A percentile compares a stretch with the other conserved stretches of the same genome.
phyloP scores from a whole-genome alignment of 2,113 vertebrate species.

The Leptosomus discolor region DNA sequence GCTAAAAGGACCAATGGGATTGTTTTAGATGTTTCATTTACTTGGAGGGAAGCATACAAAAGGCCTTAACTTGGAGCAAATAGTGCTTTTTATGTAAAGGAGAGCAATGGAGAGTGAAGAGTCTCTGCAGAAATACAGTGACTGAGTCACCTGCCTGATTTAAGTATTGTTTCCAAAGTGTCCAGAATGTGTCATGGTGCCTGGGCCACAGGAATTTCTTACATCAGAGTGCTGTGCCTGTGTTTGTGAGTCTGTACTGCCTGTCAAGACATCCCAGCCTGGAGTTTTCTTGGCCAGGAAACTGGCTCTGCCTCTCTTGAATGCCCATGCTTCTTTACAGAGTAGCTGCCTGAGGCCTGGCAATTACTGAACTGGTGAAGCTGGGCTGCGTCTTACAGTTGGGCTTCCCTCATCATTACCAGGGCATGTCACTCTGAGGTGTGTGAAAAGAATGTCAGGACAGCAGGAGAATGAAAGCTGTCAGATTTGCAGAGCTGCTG shows the following conservation, averaged over 20 bases:
- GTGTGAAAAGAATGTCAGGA: not conserved
- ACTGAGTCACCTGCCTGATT: not conserved
- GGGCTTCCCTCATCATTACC: not conserved
- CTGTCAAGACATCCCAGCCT: not conserved
- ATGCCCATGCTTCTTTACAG: not conserved
- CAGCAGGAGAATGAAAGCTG: not conserved
- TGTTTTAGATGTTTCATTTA: not conserved
- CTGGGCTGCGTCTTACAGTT: not conserved
- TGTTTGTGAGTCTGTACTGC: not conserved
- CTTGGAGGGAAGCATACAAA: not conserved
- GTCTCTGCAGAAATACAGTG: not conserved
- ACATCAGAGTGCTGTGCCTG: not conserved
- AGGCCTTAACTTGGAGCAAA: not conserved
- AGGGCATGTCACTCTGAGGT: accelerated
- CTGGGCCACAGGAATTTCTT: not conserved
- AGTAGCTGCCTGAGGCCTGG: not conserved
- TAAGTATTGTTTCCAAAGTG: not conserved
- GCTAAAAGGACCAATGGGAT: not conserved
- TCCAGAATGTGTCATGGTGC: not conserved
- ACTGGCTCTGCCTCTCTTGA: not conserved
- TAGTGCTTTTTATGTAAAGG: not conserved
- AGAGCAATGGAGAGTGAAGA: not conserved
- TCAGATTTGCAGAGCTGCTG: not conserved
- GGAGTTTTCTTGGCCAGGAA: not conserved
- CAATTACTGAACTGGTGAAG: not conserved